A percentile compares a stretch with the other conserved stretches of the same genome.
phyloP scores from a whole-genome alignment of 1,140 invertebrate species.

The Bombus cullumanus region DNA sequence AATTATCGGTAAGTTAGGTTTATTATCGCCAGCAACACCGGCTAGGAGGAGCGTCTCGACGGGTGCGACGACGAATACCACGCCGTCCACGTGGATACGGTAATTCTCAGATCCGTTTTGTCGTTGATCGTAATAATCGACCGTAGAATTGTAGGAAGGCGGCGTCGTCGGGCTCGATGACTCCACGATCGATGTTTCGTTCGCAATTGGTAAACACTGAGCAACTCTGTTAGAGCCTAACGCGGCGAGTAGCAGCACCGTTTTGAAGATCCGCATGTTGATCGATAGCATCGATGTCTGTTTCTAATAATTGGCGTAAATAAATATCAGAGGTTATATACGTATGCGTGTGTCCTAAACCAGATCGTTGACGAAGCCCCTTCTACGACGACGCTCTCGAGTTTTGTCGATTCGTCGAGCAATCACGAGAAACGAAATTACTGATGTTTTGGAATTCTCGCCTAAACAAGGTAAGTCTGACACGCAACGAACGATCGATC shows the following conservation, averaged over 20 bases:
- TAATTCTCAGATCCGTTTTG: constrained; percentile 89
- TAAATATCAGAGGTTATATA: background rate
- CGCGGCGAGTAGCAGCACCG: constrained; percentile 56
- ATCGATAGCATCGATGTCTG: constrained; percentile 65
- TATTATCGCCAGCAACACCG: constrained; percentile 58
- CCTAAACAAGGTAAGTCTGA: background rate
- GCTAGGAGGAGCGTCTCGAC: constrained; percentile 82
- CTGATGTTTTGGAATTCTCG: background rate
- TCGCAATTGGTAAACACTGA: constrained; percentile 41
- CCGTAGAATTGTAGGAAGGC: background rate
- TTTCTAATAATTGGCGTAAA: background rate
- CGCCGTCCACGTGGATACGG: constrained; percentile 86
- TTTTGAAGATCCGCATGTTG: constrained; percentile 76
- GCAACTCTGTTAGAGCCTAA: constrained; percentile 17
- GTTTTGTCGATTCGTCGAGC: too few relatives aligned
- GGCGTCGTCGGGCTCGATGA: background rate
- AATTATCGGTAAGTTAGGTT: constrained; percentile 56
- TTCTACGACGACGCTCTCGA: background rate
- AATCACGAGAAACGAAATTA: background rate
- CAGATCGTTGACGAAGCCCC: too few relatives aligned
- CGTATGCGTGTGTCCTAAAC: too few relatives aligned
- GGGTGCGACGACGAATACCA: constrained; percentile 86
- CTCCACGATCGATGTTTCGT: constrained; percentile 19
- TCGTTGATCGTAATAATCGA: constrained; percentile 85
- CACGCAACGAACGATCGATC: background rate